phyloP scores from a whole-genome alignment of 2,113 vertebrate species.

The Gasterosteus aculeatus region DNA sequence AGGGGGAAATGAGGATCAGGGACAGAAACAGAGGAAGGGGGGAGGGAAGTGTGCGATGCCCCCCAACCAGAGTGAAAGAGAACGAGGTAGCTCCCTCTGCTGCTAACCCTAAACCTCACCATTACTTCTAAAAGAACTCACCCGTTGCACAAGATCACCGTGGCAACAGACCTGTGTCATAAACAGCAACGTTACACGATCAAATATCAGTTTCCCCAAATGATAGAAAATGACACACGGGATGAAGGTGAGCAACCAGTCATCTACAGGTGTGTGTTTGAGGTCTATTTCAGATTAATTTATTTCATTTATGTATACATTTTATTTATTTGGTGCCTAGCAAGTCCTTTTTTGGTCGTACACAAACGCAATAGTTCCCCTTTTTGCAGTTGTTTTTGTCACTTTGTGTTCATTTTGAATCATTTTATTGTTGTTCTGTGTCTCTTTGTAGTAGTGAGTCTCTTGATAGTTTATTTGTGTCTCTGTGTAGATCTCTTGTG shows the following conservation, averaged over 20 bases:
- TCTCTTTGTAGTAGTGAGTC: no score
- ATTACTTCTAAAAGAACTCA: not conserved
- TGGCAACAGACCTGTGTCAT: not conserved
- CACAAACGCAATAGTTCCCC: no score
- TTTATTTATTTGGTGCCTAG: not conserved
- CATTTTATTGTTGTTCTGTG: no score
- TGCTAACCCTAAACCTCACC: constrained; percentile 13
- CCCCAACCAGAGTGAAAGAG: constrained; percentile 7
- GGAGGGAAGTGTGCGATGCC: not conserved
- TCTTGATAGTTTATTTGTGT: no score
- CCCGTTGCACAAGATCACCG: not conserved
- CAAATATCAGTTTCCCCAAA: not conserved
- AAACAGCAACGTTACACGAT: not conserved
- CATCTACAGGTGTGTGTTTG: not conserved
- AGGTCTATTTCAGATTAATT: not conserved
- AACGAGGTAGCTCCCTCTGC: constrained; percentile 61
- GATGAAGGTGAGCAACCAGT: not conserved
- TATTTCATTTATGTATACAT: no score
- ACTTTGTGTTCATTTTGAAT: no score
- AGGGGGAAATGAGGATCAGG: constrained; percentile 1
- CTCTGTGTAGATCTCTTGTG: no score
- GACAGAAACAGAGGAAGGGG: not conserved
- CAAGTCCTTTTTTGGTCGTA: no score
- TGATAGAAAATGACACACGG: not conserved
- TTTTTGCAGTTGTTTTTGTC: no score